A percentile compares a stretch with the other conserved stretches of the same genome.
Conservation (phyloP, 2,113 vertebrate genomes). For the Embiotoca jacksoni region DNA sequence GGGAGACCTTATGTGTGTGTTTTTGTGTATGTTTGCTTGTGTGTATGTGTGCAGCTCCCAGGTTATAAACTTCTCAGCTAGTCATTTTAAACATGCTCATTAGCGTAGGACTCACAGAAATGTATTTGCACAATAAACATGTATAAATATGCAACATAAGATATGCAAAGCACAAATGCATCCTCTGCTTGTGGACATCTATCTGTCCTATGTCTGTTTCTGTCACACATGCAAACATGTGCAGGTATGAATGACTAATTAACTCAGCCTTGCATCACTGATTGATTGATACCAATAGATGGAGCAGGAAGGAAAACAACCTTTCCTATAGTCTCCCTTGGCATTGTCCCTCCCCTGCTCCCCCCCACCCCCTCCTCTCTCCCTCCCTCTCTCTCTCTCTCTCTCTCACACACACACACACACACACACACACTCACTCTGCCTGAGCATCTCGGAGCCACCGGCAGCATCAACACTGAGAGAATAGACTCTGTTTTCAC, state of each 20-base stretch:
- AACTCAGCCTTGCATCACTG: slow-evolving; percentile 47
- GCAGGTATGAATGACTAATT: slow-evolving; percentile 57
- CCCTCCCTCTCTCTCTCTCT: slow-evolving; percentile 19
- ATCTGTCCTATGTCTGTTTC: slow-evolving; percentile 8
- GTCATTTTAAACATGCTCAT: slow-evolving; percentile 8
- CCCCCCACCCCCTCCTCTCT: slow-evolving; percentile 7
- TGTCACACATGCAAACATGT: neutral
- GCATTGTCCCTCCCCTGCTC: slow-evolving; percentile 44
- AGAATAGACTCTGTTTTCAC: slow-evolving; percentile 53
- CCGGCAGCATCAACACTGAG: slow-evolving; percentile 62
- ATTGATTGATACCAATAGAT: slow-evolving; percentile 64
- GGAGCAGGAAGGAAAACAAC: slow-evolving; percentile 43
- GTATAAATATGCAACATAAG: slow-evolving; percentile 8
- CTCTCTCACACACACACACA: slow-evolving; percentile 8
- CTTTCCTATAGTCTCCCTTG: slow-evolving; percentile 44
- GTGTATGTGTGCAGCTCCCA: slow-evolving; percentile 3
- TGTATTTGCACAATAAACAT: slow-evolving; percentile 14
- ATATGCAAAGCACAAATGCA: slow-evolving; percentile 17
- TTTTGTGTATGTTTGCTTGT: slow-evolving; percentile 4
- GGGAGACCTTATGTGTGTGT: slow-evolving; percentile 33
- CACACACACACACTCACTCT: slow-evolving; percentile 34
- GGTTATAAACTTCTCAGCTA: slow-evolving; percentile 7
- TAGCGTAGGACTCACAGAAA: slow-evolving; percentile 10
- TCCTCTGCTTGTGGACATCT: neutral
- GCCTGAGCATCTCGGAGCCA: slow-evolving; percentile 70